Percentiles rank a stretch among this genome's conserved stretches.
Conservation (phyloP, 2,888 invertebrate genomes). For the Sthenelais limicola region DNA sequence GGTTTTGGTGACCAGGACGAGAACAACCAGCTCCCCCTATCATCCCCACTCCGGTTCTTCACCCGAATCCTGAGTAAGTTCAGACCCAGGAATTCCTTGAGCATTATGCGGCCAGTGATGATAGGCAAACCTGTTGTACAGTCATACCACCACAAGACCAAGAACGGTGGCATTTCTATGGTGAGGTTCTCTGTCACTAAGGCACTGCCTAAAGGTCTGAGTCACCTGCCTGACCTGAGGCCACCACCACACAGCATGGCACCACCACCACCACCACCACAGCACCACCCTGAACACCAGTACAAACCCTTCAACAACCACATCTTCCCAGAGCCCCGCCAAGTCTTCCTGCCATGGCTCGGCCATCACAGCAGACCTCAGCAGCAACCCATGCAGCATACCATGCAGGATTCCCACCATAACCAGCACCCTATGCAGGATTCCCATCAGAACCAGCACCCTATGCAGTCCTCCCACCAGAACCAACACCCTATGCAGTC, state of each 20-base stretch:
- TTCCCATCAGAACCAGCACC: neutral
- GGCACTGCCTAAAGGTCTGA: no score
- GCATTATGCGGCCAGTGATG: no score
- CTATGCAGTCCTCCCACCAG: neutral
- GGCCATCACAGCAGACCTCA: conserved; percentile 21
- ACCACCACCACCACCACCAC: no score
- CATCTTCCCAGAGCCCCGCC: conserved; percentile 50
- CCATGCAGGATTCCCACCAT: neutral
- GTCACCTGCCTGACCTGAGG: no score
- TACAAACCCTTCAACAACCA: conserved; percentile 57
- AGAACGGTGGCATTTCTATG: neutral
- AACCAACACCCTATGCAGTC: neutral
- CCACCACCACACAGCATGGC: no score
- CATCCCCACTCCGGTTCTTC: conserved; percentile 1
- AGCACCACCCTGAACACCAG: no score
- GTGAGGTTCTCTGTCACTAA: conserved; percentile 11
- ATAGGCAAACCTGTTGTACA: no score
- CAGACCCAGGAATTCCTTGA: neutral
- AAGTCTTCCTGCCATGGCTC: conserved; percentile 51
- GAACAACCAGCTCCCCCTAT: no score
- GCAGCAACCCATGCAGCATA: neutral
- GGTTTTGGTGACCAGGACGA: no score
- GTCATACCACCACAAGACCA: neutral
- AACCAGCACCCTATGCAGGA: neutral
- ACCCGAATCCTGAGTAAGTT: conserved; percentile 1